Base-by-base conservation (phyloP, 1,140 invertebrate genomes). In the Eciton burchellii region DNA sequence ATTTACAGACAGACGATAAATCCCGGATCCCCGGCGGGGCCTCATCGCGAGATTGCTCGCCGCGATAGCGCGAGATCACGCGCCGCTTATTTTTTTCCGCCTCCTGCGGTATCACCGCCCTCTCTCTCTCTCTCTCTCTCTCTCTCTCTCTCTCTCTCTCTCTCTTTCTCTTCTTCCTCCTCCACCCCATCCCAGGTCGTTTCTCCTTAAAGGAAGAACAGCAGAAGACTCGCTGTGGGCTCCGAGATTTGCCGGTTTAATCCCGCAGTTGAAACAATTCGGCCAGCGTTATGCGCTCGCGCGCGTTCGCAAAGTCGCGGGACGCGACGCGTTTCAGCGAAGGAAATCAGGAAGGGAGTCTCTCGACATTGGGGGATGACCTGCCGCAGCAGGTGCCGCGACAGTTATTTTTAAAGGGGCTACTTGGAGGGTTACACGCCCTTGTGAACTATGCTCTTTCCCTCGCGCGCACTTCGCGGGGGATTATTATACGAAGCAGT, bases 401-500 rank as follows among this genome's bases (percentile, higher is more conserved):
- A 87, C 89, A 86, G 89, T 91, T 90, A 91, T 87, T 90, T 91
- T 90, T 90, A 88, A 90, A 90, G 87, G 87, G 89, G 89, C 89
- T 90, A 89, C 89, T 88, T 85, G 57, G 87, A 87, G 76, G 83
- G 85, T 91, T 90, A 35, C 6, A 90, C 87, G 43, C 81, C 60
- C n/a, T n/a, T n/a, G 71, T 59, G 47, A 81, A 72, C 60, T 85
- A 73, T 52, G 47, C 26, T 45, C 54, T 68, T 82, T 49, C 60
- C 35, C 68, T 72, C n/a, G 66, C 71, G 74, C 76, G 85, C 85
- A 82, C 84, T 88, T 89, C 68, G 84, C 66, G n/a, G 47, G 83
- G 79, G 88, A 87, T 88, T 88, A 88, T 88, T 87, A 84, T 81
- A 85, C 60, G 76, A 84, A 77, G 76, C 85, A 81, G 81, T 84